A percentile compares a stretch with the other conserved stretches of the same genome.
phyloP scores from a whole-genome alignment of 2,888 invertebrate genomes.

The Nymphalis urticae region DNA sequence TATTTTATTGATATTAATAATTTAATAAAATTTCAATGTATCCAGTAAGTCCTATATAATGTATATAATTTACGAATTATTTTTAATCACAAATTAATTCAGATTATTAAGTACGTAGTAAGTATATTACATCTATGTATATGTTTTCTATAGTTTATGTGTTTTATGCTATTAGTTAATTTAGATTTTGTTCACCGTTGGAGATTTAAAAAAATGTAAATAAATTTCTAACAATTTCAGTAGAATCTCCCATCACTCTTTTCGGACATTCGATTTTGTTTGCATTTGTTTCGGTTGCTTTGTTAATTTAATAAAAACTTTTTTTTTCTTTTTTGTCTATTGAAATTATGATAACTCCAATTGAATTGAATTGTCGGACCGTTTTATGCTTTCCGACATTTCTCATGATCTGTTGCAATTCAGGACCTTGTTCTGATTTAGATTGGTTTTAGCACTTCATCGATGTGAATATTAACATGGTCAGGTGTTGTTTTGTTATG shows the following conservation, averaged over 20 bases:
- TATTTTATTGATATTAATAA: no score
- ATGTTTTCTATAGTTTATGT: no score
- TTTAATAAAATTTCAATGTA: no score
- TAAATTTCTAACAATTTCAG: no score
- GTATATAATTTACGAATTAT: slow-evolving; percentile 5
- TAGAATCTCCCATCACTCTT: no score
- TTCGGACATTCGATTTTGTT: no score
- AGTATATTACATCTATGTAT: not conserved
- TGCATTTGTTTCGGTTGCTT: no score
- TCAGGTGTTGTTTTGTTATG: slow-evolving; percentile 47
- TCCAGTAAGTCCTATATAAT: not conserved
- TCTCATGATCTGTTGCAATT: slow-evolving; percentile 70
- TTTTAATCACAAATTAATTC: slow-evolving; percentile 7
- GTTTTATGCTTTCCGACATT: slow-evolving; percentile 46
- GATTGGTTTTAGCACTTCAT: slow-evolving; percentile 66
- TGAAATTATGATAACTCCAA: slow-evolving; percentile 50
- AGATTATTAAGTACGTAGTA: not conserved
- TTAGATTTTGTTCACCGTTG: no score
- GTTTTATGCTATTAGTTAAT: no score
- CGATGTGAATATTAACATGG: slow-evolving; percentile 44
- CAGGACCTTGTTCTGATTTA: slow-evolving; percentile 71
- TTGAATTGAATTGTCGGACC: slow-evolving; percentile 60
- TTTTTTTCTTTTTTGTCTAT: slow-evolving; percentile 9
- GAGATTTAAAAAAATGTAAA: no score
- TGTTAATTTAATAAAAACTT: not conserved